Conservation (phyloP, 2,888 invertebrate genomes). For the Poecilus cupreus region DNA sequence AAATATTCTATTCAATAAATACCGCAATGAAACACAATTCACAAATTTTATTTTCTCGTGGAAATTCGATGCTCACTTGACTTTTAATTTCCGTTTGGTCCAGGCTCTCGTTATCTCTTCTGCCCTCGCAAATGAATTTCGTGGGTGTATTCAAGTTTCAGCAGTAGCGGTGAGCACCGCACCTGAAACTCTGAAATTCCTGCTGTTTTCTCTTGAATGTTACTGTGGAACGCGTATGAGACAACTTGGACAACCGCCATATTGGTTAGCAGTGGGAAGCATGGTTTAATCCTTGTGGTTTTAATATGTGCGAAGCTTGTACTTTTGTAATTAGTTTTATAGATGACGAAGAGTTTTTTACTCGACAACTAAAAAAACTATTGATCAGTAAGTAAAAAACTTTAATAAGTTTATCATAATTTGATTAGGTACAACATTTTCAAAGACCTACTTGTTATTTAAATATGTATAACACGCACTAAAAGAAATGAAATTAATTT, state of each 20-base stretch:
- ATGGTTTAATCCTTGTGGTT: not conserved
- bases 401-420: no score
- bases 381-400: no score
- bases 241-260: not conserved
- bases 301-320: not conserved
- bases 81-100: slow-evolving; percentile 36
- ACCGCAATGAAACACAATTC: not conserved
- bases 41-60: slow-evolving; percentile 3
- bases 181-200: slow-evolving; percentile 14
- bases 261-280: no score
- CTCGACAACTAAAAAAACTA: no score
- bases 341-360: not conserved
- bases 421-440: not conserved
- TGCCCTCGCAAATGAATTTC: slow-evolving; percentile 27
- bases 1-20: not conserved
- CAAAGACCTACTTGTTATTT: no score
- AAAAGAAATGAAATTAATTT: no score
- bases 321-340: not conserved
- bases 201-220: not conserved
- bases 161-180: not conserved
- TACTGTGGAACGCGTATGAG: not conserved
- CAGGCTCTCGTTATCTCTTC: slow-evolving; percentile 29
- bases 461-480: no score
- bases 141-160: not conserved
- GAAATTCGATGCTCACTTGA: slow-evolving; percentile 35